A percentile compares a stretch with the other conserved stretches of the same genome.
These are phyloP conservation scores for Panthera uncia DNA, from an alignment of 2,113 vertebrate species.

Conservation along the genomic window DNA sequence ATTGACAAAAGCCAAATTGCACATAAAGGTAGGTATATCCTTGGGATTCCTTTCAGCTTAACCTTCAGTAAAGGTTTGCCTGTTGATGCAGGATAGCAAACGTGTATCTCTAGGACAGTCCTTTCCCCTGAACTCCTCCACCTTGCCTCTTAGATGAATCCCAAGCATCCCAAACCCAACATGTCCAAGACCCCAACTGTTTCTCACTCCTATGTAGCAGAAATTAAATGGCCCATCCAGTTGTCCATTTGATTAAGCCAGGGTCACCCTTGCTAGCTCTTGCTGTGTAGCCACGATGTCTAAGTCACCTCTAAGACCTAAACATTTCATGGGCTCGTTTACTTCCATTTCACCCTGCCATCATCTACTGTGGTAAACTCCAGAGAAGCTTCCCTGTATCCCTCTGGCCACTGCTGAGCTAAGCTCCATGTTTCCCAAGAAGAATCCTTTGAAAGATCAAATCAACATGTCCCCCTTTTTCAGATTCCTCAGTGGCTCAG, in stretches of 20 bases:
- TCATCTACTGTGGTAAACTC: background rate
- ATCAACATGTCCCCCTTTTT: background rate
- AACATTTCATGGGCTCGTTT: background rate
- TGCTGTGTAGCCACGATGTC: background rate
- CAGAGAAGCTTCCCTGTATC: background rate
- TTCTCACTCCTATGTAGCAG: background rate
- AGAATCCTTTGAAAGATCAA: background rate
- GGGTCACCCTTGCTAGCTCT: background rate
- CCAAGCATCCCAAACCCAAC: background rate
- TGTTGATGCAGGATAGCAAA: background rate
- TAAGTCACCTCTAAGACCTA: background rate
- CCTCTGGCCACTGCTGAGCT: background rate
- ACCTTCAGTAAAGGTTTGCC: background rate
- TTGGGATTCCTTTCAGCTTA: background rate
- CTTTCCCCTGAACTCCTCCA: background rate
- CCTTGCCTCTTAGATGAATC: background rate
- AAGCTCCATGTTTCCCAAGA: background rate
- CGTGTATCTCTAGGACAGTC: background rate
- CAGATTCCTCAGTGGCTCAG: background rate
- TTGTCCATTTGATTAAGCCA: background rate
- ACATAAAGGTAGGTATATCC: conserved; percentile 92
- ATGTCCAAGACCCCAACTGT: background rate
- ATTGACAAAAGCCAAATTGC: conserved; percentile 93
- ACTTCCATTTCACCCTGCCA: background rate
- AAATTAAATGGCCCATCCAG: background rate